A percentile compares a stretch with the other conserved stretches of the same genome.
Conservation (phyloP, 1,140 invertebrate species). For the Pantala flavescens region DNA sequence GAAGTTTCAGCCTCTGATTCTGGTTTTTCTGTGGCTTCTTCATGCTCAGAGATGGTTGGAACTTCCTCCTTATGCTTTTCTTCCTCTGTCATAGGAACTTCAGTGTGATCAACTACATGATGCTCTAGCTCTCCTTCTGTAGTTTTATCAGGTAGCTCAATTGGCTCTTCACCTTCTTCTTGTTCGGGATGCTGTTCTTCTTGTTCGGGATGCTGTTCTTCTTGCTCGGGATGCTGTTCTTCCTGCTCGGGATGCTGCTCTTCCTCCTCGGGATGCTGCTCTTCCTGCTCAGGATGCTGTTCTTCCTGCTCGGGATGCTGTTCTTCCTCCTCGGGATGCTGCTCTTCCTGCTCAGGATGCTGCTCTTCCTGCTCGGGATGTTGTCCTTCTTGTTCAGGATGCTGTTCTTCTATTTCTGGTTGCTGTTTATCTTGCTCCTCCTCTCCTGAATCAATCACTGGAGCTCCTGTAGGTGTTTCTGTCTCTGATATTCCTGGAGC, state of each 20-base stretch:
- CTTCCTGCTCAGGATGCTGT: background rate
- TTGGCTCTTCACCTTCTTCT: background rate
- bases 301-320: background rate
- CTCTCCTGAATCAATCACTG: too few species aligned
- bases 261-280: background rate
- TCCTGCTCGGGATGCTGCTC: background rate
- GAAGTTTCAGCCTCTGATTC: background rate
- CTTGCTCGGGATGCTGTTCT: background rate
- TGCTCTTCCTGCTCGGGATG: background rate
- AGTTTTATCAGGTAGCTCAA: background rate
- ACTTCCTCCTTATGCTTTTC: background rate
- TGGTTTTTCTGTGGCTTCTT: background rate
- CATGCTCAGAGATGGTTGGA: background rate
- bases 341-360: background rate
- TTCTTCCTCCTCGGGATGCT: background rate
- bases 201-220: background rate
- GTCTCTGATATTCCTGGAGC: background rate
- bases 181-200: background rate
- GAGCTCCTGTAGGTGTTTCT: background rate
- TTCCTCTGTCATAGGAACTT: background rate
- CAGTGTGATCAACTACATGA: background rate
- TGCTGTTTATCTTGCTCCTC: background rate
- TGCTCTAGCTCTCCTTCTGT: background rate
- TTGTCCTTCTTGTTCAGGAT: conserved; percentile 3
- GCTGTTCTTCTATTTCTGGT: background rate